phyloP scores from a whole-genome alignment of 1,140 invertebrate genomes.

The Thalassaphorura encarpata region DNA sequence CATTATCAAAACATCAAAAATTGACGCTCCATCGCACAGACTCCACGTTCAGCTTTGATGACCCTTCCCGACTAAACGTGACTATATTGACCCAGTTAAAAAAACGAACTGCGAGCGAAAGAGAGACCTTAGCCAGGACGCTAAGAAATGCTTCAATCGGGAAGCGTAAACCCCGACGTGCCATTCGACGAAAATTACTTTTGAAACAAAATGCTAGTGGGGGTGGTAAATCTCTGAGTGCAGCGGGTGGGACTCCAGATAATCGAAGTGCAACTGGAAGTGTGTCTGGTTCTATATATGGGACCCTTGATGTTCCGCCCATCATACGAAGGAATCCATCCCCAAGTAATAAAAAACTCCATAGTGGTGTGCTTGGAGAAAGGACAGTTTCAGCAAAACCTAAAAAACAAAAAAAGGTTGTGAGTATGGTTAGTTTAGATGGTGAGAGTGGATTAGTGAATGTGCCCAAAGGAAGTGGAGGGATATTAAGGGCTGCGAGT shows the following conservation, averaged over 20 bases:
- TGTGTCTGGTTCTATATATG: slow-evolving; percentile 2
- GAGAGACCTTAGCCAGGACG: slow-evolving; percentile 26
- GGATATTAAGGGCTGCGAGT: no score
- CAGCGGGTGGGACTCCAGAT: no score
- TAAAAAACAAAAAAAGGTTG: background rate
- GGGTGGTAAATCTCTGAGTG: no score
- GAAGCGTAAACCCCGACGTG: no score
- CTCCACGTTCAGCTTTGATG: slow-evolving; percentile 75
- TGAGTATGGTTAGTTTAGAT: no score
- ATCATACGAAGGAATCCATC: background rate
- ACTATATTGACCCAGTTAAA: slow-evolving; percentile 25
- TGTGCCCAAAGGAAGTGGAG: no score
- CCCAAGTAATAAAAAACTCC: background rate
- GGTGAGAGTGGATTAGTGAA: no score
- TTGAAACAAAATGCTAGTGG: no score
- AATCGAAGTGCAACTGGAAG: slow-evolving; percentile 23
- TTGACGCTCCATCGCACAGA: slow-evolving; percentile 59
- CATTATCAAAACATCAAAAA: slow-evolving; percentile 31
- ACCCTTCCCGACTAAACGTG: slow-evolving; percentile 60
- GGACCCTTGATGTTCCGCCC: background rate
- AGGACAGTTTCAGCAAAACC: background rate
- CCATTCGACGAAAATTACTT: no score
- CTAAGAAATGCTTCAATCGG: slow-evolving; percentile 28
- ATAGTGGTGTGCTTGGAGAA: slow-evolving; percentile 3
- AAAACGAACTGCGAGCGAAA: slow-evolving; percentile 25